Base-by-base conservation (phyloP, 2,113 vertebrate species). In the Platichthys stellatus region DNA sequence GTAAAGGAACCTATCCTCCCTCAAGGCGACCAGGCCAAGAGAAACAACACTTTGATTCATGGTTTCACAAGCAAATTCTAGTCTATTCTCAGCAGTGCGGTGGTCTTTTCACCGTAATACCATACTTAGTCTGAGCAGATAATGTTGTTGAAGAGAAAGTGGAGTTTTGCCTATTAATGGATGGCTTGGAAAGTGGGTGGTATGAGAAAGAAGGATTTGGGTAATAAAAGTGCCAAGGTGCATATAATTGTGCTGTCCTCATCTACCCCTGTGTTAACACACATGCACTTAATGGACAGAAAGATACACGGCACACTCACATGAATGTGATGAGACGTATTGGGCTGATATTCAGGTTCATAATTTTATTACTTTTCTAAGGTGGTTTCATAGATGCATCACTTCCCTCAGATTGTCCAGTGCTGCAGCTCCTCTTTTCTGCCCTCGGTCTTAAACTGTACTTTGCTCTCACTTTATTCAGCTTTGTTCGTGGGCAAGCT, bases 51-150 rank as follows among this genome's bases (percentile, higher is more conserved):
- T 56, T 31, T 87, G 87, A 90, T 85, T 89, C 74, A 78, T 70
- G 80, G 63, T 59, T 73, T 89, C 78, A 79, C 72, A 38, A 72
- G 53, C 9, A 67, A 74, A 72, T 63, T 81, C 49, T 80, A 14
- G 77, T 87, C 81, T 89, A 86, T 87, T 91, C 76, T 70, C 63
- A 84, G 85, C 63, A 60, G 68, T 28, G 56, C 71, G 58, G 61
- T 0, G 64, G 61, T 63, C 71, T 62, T 65, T 18, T 83, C 70
- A 72, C 76, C 21, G 1, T 80, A 63, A 88, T 79, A 81, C 87
- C 89, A 86, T 84, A 91, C 89, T 90, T 90, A 89, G 91, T 65
- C 80, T 74, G 83, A 63, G 58, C 67, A 85, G 77, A 86, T 82
- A 68, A 79, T 45, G 65, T 68, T 78, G 64, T 66, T 35, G 74